Conservation (phyloP, 2,113 vertebrate species). For the Aleadryas rufinucha region DNA sequence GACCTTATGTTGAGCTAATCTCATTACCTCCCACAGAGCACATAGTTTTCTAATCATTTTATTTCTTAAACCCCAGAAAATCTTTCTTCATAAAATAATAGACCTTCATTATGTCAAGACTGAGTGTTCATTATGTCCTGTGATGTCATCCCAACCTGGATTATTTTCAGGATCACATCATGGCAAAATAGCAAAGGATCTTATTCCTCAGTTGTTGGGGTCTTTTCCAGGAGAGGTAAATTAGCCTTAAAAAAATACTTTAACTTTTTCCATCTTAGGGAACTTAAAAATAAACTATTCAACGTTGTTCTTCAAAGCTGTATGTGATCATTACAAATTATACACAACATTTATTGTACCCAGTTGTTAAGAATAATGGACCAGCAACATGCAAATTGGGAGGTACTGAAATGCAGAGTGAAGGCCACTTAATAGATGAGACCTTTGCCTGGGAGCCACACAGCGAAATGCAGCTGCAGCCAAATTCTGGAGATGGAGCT, state of each 20-base stretch:
- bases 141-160: constrained; percentile 26
- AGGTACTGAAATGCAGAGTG: background rate
- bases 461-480: background rate
- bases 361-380: background rate
- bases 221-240: background rate
- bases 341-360: background rate
- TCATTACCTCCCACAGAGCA: constrained; percentile 39
- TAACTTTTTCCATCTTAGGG: background rate
- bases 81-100: constrained; percentile 41
- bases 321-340: background rate
- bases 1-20: constrained; percentile 43
- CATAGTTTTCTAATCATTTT: constrained; percentile 54
- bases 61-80: constrained; percentile 45
- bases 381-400: background rate
- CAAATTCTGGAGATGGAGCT: background rate
- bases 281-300: background rate
- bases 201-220: background rate
- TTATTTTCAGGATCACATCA: constrained; percentile 32
- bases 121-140: constrained; percentile 30
- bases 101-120: constrained; percentile 8
- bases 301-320: background rate
- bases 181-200: background rate
- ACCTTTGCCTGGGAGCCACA: background rate
- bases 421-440: background rate
- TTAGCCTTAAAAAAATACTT: background rate